Base-by-base conservation (phyloP, 2,888 invertebrate genomes). In the Agonum fuliginosum region DNA sequence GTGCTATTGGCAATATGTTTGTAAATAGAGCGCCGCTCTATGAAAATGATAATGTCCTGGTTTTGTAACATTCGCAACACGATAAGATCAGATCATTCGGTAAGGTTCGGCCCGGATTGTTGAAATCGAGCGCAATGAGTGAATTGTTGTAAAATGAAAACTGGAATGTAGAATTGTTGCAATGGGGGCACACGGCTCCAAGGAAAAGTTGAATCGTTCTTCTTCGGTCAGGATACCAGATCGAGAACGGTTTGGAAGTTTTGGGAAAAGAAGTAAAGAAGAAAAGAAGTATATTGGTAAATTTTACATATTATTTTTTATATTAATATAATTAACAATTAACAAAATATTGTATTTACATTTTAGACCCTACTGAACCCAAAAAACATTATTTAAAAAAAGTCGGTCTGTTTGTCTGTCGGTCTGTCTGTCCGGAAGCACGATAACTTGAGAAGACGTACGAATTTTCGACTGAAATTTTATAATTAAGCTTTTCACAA, bases 171-270 rank as follows among this genome's bases (percentile, higher is more conserved):
- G 19, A 20, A 8, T 8, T 8, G 27, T 2, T 22, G 90, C 88
- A 85, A 93, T 93, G 93, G 93, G 93, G 83, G 93, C 93, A 81
- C 92, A 93, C 88, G 92, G 93, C 83, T 93, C 93, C 78, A 93
- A 93, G 88, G 93, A 93, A 87, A 93, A 93, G 87, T 88, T 93
- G 80, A 89, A 90, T 83, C 89, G 92, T 83, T 90, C 91, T 81
- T 89, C 89, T 82, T 92, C 93, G 46, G 92, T 89, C 80, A 89
- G 90, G 84, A 85, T 91, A 79, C 89, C 89, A 65, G 90, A 92
- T 83, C 88, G 92, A 79, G 93, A 93, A 85, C 88, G 92, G 83
- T 93, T 92, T 83, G 92, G 91, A 82, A 92, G 91, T 84, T 93
- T 92, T 86, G 91, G 91, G 80, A 91, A 91, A 83, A 91, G 91